Conservation (phyloP, 2,113 vertebrate species). For the Psilopsiagon aymara region DNA sequence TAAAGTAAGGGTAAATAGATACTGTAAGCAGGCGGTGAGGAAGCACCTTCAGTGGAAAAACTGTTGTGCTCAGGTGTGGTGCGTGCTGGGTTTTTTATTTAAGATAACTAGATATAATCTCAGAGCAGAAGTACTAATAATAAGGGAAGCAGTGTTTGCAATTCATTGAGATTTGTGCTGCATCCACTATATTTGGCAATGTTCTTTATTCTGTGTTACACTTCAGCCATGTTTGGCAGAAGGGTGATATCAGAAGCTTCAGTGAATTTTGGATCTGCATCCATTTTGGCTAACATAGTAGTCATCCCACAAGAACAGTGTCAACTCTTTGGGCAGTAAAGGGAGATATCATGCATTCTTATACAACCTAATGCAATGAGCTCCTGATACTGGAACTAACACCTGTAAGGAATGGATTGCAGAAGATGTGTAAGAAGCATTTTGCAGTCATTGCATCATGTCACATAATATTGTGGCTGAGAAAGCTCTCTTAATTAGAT, state of each 20-base stretch:
- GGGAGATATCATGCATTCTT: not conserved
- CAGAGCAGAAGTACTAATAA: not conserved
- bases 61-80: not conserved
- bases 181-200: not conserved
- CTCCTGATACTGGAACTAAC: not conserved
- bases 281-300: not conserved
- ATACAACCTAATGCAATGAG: not conserved
- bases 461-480: not conserved
- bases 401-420: not conserved
- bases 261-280: not conserved
- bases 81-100: not conserved
- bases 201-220: not conserved
- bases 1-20: not conserved
- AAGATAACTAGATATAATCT: not conserved
- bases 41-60: not conserved
- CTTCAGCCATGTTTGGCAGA: not conserved
- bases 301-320: rapidly evolving
- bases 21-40: not conserved
- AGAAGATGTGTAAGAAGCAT: not conserved
- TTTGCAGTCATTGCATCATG: not conserved
- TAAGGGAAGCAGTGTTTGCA: not conserved
- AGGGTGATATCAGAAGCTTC: not conserved
- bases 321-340: not conserved
- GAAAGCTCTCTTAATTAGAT: not conserved
- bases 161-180: not conserved